Evolutionary conservation across 1,140 invertebrate species (phyloP), one percentile per base, ranked within the genome.

Genomic region (Belonocnema kinseyi): DNA sequence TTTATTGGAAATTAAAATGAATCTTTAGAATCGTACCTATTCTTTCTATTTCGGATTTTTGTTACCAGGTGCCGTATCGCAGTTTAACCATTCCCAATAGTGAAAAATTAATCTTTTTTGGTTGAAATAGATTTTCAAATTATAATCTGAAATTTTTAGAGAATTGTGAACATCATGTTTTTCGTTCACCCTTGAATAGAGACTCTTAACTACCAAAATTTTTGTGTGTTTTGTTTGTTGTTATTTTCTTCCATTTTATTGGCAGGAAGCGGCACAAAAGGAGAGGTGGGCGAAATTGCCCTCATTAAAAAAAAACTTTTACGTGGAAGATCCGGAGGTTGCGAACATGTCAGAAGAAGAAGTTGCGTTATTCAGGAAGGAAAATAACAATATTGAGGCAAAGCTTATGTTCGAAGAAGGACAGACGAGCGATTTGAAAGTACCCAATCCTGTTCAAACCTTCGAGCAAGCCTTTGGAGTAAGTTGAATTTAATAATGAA

Each of bases 381-480:
- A 89, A 14, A 95, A 94, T 76, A 96, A 97, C 87, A 95, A 97
- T 66, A 97, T 96, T 50, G 93, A 93, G 70, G 95, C 96, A 16
- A 80, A 82, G 8, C 80, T 90, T 72, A 85, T 92, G 61, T 90
- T 92, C 61, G 85, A 92, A 7, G 88, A 91, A 56, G 87, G 86
- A 46, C 83, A 85, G 10, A 81, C 87, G 16, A 86, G 83, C 50
- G 77, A 86, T 72, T 81, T 80, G 74, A 88, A 89, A 3, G 94
- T 98, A 82, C 97, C 96, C 0, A 98, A 98, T 90, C 97, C 97
- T 13, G 93, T 98, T 0, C 85, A 90, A 82, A 96, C 93, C 21
- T 98, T 98, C 92, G 94, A 96, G 81, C 95, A 98, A 85, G 96
- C 96, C 58, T 98, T 98, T 85, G 74, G 78, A 21, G 88, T 90